Conservation (phyloP, 2,797 vertebrate genomes). For the Hephaestus fuliginosus region DNA sequence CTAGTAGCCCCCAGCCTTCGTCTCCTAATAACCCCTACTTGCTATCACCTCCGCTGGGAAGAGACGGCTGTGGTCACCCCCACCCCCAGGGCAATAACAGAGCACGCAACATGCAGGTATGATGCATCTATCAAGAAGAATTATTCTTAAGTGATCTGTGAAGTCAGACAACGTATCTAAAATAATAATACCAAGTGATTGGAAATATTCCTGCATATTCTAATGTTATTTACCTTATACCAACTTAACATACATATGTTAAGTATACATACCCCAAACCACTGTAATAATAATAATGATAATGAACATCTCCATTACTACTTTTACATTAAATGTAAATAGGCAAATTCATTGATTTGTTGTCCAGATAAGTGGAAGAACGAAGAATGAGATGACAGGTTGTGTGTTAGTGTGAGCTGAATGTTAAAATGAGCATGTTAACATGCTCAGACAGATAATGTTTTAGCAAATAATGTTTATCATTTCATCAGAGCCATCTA, state of each 20-base stretch:
- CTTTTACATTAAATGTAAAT: too few relatives aligned
- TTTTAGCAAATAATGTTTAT: neutral
- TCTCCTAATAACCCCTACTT: constrained; percentile 93
- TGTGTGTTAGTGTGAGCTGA: too few relatives aligned
- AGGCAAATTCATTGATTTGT: neutral
- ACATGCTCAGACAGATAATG: neutral
- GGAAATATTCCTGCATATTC: neutral
- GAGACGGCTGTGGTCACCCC: constrained; percentile 85
- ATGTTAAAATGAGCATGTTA: neutral
- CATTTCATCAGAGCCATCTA: too few relatives aligned
- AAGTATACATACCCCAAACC: too few relatives aligned
- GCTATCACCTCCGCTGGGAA: constrained; percentile 83
- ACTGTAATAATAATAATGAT: too few relatives aligned
- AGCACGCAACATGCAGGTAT: constrained; percentile 88
- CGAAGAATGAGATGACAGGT: too few relatives aligned
- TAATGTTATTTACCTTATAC: neutral
- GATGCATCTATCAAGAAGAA: neutral
- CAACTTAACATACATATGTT: neutral
- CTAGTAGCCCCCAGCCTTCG: constrained; percentile 91
- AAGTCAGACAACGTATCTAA: neutral
- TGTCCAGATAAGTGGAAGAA: neutral
- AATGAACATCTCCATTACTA: too few relatives aligned
- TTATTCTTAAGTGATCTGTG: neutral
- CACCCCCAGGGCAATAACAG: constrained; percentile 82
- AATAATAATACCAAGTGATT: neutral